Evolutionary conservation across 2,888 invertebrate species (phyloP), one percentile per base, ranked within the genome.

Genomic region (Hyalella azteca): DNA sequence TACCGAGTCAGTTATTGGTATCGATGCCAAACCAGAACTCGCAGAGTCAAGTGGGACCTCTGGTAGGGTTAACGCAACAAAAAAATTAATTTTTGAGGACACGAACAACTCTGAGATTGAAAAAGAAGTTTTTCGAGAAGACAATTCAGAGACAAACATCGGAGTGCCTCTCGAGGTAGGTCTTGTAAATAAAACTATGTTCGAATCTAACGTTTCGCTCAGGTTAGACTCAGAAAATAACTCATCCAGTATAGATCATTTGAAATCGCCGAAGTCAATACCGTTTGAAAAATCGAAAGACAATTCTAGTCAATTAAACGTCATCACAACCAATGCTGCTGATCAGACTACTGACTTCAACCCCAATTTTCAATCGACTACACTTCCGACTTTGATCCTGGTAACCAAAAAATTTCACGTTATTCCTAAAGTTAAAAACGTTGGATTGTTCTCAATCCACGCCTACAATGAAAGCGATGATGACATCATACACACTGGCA

Each of bases 381-480:
- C 54, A 11, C 54, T 54, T 26, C 54, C 54, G 7, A 54, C 54
- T 54, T 29, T 54, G 3, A 54, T 29, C 22, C 22, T 54, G 54
- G 54, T 54, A 7, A 66, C 66, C 0, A 32, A 32, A 15, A 66
- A 66, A 29, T 66, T 66, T 7, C 66, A 66, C 19, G 19, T 66
- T 19, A 66, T 66, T 66, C 66, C 66, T 36, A 66, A 66, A 36
- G 66, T 66, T 66, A 32, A 32, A 11, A 5, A 66, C n/a, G 32
- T 66, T 4, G 66, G 66, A 11, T 19, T 66, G 36, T 66, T 36
- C 19, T 66, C 66, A 0, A 36, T 66, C 0, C 36, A 66, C 9
- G 36, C 66, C 4, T 66, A 66, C 66, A 66, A 66, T 66, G 66
- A 66, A 19, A 66, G 66, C 29, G 66, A 66, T 19, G 66, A 66